phyloP scores from a whole-genome alignment of 2,113 vertebrate genomes.

The Rhynchopsitta pachyrhyncha region DNA sequence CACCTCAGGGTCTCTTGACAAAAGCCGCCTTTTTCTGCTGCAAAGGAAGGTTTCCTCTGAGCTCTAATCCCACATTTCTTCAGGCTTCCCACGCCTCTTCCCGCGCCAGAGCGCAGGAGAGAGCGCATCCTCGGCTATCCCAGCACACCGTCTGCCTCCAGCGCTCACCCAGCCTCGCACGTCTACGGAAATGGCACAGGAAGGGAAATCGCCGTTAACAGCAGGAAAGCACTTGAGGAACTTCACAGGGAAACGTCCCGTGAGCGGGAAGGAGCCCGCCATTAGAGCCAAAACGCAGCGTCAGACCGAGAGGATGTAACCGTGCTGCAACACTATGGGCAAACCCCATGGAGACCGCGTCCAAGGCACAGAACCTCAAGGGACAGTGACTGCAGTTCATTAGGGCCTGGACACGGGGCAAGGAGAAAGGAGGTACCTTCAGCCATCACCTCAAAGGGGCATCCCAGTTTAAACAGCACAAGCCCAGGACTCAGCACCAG shows the following conservation, averaged over 20 bases:
- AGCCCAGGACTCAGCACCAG: background rate
- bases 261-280: slow-evolving; percentile 37
- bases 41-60: background rate
- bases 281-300: slow-evolving; percentile 17
- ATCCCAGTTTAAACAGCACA: background rate
- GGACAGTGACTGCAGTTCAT: background rate
- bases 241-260: background rate
- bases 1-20: slow-evolving; percentile 41
- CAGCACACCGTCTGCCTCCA: background rate
- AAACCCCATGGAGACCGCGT: background rate
- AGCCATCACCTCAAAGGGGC: background rate
- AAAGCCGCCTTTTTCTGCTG: slow-evolving; percentile 7
- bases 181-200: background rate
- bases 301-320: background rate
- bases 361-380: background rate
- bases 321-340: background rate
- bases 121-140: background rate
- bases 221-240: slow-evolving; percentile 48
- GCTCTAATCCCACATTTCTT: background rate
- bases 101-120: background rate
- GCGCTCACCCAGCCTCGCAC: background rate
- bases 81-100: background rate
- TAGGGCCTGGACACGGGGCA: background rate
- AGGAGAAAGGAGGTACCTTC: background rate
- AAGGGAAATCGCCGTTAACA: slow-evolving; percentile 48